Evolutionary conservation across 2,888 invertebrate genomes (phyloP).

Genomic region (Leucozona laternaria): DNA sequence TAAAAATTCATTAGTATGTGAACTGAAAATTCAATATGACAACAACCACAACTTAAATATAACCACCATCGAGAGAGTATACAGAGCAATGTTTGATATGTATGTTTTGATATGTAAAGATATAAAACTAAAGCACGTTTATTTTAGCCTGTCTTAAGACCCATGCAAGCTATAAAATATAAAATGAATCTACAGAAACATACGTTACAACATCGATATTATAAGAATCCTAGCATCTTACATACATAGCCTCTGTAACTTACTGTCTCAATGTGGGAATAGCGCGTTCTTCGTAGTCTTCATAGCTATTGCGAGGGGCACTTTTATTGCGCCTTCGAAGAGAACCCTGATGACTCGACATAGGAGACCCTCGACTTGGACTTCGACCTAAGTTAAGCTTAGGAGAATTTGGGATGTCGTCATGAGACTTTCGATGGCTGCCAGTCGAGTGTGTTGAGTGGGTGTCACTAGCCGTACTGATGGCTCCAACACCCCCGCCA

Average conservation of each 20-base stretch:
- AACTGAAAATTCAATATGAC: constrained; percentile 85
- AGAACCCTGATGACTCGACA: constrained; percentile 85
- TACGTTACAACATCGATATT: constrained; percentile 63
- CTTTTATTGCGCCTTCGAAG: constrained; percentile 88
- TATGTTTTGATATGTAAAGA: constrained; percentile 57
- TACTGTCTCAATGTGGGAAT: constrained; percentile 94
- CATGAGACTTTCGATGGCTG: constrained; percentile 80
- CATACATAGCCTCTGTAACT: constrained; percentile 80
- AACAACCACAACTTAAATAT: constrained; percentile 75
- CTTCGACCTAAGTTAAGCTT: constrained; percentile 80
- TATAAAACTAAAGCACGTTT: constrained; percentile 67
- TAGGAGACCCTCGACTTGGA: constrained; percentile 85
- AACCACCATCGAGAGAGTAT: constrained; percentile 76
- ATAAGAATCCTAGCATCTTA: constrained; percentile 2
- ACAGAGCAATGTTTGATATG: constrained; percentile 72
- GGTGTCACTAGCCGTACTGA: constrained; percentile 75
- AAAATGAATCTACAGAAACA: constrained; percentile 63
- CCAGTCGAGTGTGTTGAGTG: constrained; percentile 76
- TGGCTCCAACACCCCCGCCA: constrained; percentile 61
- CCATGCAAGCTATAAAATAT: constrained; percentile 69
- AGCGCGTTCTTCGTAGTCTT: constrained; percentile 94
- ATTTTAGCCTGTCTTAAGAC: constrained; percentile 39
- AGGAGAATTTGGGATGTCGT: constrained; percentile 83
- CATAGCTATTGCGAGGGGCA: constrained; percentile 89
- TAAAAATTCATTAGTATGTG: constrained; percentile 92